Evolutionary conservation across 2,797 vertebrate genomes (phyloP), one percentile per base, ranked within the genome.

Genomic region (Hemitrygon akajei): DNA sequence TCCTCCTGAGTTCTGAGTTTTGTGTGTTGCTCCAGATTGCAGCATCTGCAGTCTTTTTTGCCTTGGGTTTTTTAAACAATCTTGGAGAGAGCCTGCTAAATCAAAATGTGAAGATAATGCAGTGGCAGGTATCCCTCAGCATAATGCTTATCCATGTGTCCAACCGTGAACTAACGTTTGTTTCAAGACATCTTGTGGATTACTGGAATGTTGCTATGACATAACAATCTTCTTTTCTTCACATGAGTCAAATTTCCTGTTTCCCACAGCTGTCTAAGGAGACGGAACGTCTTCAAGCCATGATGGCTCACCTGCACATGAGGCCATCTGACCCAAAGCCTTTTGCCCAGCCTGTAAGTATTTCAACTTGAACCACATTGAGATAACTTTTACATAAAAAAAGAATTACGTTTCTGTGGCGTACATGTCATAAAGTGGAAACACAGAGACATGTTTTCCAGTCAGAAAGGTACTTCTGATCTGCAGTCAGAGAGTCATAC

Each of bases 291-390:
- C 97, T 99, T 94, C 98, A 99, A 95, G 98, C 99, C 40, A 99
- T 99, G 99, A 99, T 99, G 99, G 97, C 99, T 94, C 99, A 99
- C 95, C 97, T 99, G 95, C 99, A 99, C 97, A 99, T 99, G 99
- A 97, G 99, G 95, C 98, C 99, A 93, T 98, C 98, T 7, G 98
- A 99, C 97, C 98, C 99, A 96, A 99, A 99, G 97, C 97, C 98
- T 96, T 99, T 98, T 96, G 98, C 97, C 97, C 99, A 99, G 95
- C 98, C 98, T 96, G 98, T 99, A 95, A 97, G 97, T 96, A 75
- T 30, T 4, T 16, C 47, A 60, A 84, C 9, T 10, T 58, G 0
- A 84, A 14, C 56, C 82, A 86, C 56, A 86, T 66, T 4, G 30
- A 5, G 9, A 2, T 22, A 20, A 86, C 82, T 18, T 60, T 7